phyloP scores from a whole-genome alignment of 2,797 vertebrate genomes.

The Sitta carolinensis region DNA sequence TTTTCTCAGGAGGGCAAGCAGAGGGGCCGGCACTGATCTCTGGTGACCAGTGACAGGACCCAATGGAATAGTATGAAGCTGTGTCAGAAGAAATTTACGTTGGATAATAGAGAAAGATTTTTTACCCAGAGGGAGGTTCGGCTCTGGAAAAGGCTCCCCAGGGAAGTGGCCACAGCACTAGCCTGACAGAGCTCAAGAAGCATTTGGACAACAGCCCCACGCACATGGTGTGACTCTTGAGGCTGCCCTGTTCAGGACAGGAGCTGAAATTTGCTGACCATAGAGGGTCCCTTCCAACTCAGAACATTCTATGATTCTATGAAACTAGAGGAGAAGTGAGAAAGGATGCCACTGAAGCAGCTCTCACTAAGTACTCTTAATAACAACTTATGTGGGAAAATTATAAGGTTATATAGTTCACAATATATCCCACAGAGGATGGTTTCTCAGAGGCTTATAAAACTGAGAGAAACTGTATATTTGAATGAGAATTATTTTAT shows the following conservation, averaged over 20 bases:
- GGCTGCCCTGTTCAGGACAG: not conserved
- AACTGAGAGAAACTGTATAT: not conserved
- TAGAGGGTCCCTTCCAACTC: not conserved
- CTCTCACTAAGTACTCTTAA: not conserved
- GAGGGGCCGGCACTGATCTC: not conserved
- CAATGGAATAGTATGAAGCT: fast-evolving
- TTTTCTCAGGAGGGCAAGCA: fast-evolving
- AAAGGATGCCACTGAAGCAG: not conserved
- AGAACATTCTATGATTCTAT: not conserved
- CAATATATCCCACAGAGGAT: not conserved
- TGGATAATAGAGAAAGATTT: not conserved
- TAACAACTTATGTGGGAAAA: not conserved
- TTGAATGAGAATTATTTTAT: not conserved
- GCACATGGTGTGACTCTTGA: too few species aligned
- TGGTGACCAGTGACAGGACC: not conserved
- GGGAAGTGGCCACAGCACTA: not conserved
- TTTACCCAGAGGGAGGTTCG: not conserved
- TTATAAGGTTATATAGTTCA: not conserved
- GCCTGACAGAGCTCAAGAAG: not conserved
- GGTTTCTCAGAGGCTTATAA: not conserved
- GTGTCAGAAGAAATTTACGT: not conserved
- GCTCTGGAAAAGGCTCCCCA: not conserved
- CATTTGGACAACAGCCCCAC: not conserved
- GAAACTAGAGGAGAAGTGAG: not conserved
- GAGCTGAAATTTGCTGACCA: not conserved